These are phyloP conservation scores for Poicephalus gulielmi DNA, from an alignment of 2,113 vertebrate genomes.

Conservation along the genomic window DNA sequence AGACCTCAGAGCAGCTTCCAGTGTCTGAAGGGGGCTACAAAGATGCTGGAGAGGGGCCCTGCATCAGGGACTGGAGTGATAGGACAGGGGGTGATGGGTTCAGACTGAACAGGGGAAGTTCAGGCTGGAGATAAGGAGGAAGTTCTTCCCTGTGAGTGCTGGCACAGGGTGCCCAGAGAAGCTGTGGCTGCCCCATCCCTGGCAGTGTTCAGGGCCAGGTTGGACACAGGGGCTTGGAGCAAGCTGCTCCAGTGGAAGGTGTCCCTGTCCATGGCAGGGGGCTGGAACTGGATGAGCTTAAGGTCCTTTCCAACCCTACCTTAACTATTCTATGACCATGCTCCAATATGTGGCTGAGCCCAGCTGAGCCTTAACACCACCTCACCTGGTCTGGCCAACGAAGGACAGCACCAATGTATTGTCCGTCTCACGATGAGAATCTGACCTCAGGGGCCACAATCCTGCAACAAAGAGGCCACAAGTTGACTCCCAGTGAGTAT, in stretches of 20 bases:
- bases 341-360: rapidly evolving
- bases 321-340: background rate
- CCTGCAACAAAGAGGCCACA: constrained; percentile 69
- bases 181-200: background rate
- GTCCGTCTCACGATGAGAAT: constrained; percentile 89
- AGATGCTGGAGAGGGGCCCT: too few relatives aligned
- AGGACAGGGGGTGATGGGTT: too few relatives aligned
- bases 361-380: too few relatives aligned
- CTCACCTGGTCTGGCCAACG: constrained; percentile 95
- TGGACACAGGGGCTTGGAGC: background rate
- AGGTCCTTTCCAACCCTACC: background rate
- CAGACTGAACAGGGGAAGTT: too few relatives aligned
- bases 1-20: background rate
- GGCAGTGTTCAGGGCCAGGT: background rate
- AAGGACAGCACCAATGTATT: constrained; percentile 97
- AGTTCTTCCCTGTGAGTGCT: too few relatives aligned
- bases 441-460: constrained; percentile 93
- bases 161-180: too few relatives aligned
- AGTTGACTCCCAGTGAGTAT: background rate
- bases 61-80: too few relatives aligned
- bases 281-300: background rate
- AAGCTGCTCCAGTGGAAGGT: background rate
- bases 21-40: too few relatives aligned
- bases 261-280: background rate
- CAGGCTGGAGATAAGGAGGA: too few relatives aligned